Percentiles rank a stretch among this genome's conserved stretches.
Evolutionary conservation across 2,888 invertebrate genomes (phyloP).

Genomic region (Athalia circularis): DNA sequence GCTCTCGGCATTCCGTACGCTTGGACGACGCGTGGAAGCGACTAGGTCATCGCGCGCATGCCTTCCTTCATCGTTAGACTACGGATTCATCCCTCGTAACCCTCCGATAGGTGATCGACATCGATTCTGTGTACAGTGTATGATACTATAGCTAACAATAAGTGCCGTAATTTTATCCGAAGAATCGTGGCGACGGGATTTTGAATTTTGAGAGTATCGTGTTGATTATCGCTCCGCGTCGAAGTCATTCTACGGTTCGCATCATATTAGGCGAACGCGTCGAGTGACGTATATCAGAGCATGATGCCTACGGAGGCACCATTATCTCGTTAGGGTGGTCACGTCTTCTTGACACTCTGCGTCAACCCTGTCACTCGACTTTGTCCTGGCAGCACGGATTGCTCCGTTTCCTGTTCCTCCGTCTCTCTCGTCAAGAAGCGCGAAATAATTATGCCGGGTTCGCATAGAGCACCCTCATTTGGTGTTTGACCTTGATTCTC

Average conservation of each 20-base stretch:
- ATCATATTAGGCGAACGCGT: constrained; percentile 48
- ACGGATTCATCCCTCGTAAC: not conserved
- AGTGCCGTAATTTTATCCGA: too few species aligned
- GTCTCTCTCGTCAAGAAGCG: constrained; percentile 9
- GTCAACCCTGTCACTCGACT: constrained; percentile 37
- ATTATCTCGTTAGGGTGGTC: constrained; percentile 51
- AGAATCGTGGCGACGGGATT: too few species aligned
- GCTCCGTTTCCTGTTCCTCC: constrained; percentile 18
- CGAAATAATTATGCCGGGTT: constrained; percentile 37
- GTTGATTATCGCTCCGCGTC: not conserved
- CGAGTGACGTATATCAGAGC: constrained; percentile 50
- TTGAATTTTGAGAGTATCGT: too few species aligned
- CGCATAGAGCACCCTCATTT: constrained; percentile 14
- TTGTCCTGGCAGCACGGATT: constrained; percentile 27
- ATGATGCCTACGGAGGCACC: constrained; percentile 44
- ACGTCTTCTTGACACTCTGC: constrained; percentile 44
- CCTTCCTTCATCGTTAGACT: not conserved
- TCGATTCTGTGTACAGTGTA: not conserved
- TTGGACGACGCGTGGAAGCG: constrained; percentile 33
- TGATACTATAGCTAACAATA: too few species aligned
- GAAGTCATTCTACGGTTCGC: constrained; percentile 7
- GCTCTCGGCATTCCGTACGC: constrained; percentile 29
- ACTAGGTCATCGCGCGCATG: constrained; percentile 27
- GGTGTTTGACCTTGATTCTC: constrained; percentile 23
- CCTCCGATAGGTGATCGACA: constrained; percentile 22